A percentile compares a stretch with the other conserved stretches of the same genome.
These are phyloP conservation scores for Macaria notata DNA, from an alignment of 2,888 invertebrate species.

Conservation along the genomic window DNA sequence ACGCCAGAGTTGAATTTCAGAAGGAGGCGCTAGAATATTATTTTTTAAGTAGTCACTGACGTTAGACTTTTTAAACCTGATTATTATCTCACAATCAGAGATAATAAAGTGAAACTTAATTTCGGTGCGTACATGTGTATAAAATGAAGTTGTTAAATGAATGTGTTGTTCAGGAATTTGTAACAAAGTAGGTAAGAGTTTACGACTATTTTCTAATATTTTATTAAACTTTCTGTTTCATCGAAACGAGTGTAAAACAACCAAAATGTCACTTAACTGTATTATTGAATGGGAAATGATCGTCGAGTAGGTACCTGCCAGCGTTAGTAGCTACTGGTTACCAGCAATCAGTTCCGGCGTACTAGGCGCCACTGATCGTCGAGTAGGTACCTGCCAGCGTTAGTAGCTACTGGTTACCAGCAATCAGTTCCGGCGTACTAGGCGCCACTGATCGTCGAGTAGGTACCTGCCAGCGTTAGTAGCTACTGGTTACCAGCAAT, in stretches of 20 bases:
- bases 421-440: conserved; percentile 46
- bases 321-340: conserved; percentile 8
- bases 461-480: conserved; percentile 8
- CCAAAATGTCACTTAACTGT: conserved; percentile 15
- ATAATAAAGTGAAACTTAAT: too few relatives aligned
- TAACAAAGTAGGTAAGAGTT: too few relatives aligned
- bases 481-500: conserved; percentile 27
- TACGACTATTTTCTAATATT: neutral
- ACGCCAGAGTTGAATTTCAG: too few relatives aligned
- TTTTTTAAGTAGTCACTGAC: too few relatives aligned
- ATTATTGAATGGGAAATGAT: conserved; percentile 24
- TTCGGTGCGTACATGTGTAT: too few relatives aligned
- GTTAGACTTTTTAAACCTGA: too few relatives aligned
- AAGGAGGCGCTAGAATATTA: too few relatives aligned
- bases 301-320: conserved; percentile 1
- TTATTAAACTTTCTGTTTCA: conserved; percentile 11
- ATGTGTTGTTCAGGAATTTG: too few relatives aligned
- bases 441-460: conserved; percentile 8
- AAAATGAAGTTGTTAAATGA: too few relatives aligned
- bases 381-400: conserved; percentile 1
- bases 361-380: conserved; percentile 8
- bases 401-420: conserved; percentile 6
- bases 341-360: conserved; percentile 46
- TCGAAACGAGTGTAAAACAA: conserved; percentile 4
- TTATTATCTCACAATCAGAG: too few relatives aligned